Base-by-base conservation (phyloP, 2,797 vertebrate species). In the Triplophysa bombifrons region DNA sequence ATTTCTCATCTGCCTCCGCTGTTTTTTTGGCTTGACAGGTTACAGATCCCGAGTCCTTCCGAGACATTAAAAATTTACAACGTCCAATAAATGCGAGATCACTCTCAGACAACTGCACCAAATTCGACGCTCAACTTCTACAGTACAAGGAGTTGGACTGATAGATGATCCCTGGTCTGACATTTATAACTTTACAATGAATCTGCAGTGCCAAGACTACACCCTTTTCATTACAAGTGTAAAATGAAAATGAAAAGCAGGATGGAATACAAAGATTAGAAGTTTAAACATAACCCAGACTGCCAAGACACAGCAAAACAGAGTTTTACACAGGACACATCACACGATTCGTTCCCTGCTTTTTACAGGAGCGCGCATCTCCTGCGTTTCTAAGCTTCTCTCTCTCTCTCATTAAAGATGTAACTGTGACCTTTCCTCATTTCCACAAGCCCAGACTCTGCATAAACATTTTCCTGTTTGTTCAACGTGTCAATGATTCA, bases 331-430 rank as follows among this genome's bases (percentile, higher is more conserved):
- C 64, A 78, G 50, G 78, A 80, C 74, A 80, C 16, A 71, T 44
- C 72, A 70, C 58, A 67, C 60, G 46, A 38, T 38, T 50, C 38
- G 27, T 74, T 76, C 51, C 12, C 48, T 70, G 71, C 58, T 71
- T 75, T 67, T 48, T 81, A 56, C 67, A 82, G 68, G 41, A 68
- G 10, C 70, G 51, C 60, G 51, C 51, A 66, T 44, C 63, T 67
- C 61, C 71, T 67, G 80, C 50, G 46, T 60, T 68, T 70, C 38
- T 73, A 48, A 66, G 70, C 74, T 65, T 46, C 70, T 72, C 22
- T 16, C 22, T 19, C 22, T n/a, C 51, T 77, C 80, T 85, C 84
- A 85, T 85, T 85, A 84, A 85, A 85, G 76, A 85, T 85, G 82
- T 83, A 83, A 84, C 80, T 27, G 58, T 84, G 82, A 85, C 84